Conservation (phyloP, 2,888 invertebrate genomes). For the Oligia fasciuncula region DNA sequence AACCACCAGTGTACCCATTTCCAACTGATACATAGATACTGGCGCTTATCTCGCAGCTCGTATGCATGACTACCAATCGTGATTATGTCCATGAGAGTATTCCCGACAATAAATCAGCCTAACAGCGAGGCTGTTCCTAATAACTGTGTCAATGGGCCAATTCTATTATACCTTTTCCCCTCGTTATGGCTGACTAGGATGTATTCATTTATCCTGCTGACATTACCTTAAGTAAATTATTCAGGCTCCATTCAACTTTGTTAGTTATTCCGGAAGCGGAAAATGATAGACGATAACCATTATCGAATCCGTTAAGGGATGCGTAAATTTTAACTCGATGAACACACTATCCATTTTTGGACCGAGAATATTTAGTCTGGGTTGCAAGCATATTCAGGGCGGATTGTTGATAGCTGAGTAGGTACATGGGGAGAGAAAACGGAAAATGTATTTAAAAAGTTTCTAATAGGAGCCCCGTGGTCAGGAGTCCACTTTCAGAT, state of each 20-base stretch:
- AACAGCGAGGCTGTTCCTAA: neutral
- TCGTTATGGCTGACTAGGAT: neutral
- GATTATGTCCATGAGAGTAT: neutral
- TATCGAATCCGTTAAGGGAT: neutral
- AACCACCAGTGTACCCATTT: neutral
- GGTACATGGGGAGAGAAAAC: too few relatives aligned
- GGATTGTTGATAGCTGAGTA: too few relatives aligned
- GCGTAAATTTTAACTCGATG: neutral
- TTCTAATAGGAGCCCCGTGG: too few relatives aligned
- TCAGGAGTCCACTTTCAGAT: too few relatives aligned
- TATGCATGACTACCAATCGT: neutral
- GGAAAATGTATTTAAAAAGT: too few relatives aligned
- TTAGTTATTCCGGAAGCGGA: neutral
- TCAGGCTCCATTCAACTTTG: neutral
- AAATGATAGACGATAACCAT: neutral
- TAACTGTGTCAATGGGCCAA: neutral
- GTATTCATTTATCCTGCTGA: neutral
- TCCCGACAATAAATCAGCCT: constrained; percentile 2
- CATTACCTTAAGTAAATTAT: neutral
- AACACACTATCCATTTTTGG: neutral
- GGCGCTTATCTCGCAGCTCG: neutral
- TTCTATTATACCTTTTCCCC: neutral
- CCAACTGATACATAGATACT: neutral
- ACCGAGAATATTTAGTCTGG: neutral
- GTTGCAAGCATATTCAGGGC: too few relatives aligned